Evolutionary conservation across 1,140 invertebrate genomes (phyloP).

Genomic region (Paraescarpia echinospica): DNA sequence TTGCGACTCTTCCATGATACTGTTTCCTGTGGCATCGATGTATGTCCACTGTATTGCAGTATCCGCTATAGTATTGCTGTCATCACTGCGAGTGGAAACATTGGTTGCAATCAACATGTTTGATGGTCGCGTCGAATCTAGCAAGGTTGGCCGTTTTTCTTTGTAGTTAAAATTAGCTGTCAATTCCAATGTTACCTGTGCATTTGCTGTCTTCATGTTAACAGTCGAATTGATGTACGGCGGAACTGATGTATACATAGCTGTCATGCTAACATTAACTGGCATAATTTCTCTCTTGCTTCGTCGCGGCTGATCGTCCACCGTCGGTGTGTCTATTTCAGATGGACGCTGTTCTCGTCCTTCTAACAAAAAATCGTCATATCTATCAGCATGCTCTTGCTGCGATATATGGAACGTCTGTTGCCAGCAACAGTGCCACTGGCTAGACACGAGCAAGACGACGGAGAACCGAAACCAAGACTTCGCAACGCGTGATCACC

Average conservation of each 20-base stretch:
- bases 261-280: neutral
- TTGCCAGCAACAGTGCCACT: neutral
- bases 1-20: neutral
- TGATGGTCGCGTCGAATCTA: neutral
- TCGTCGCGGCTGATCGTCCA: neutral
- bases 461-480: neutral
- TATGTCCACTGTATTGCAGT: neutral
- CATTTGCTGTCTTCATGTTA: too few relatives aligned
- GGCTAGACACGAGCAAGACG: neutral
- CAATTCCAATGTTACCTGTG: neutral
- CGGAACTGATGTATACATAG: neutral
- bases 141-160: neutral
- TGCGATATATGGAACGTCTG: neutral
- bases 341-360: too few relatives aligned
- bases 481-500: neutral
- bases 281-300: neutral
- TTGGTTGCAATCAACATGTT: neutral
- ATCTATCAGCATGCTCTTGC: neutral
- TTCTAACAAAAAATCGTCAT: neutral
- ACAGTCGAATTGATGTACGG: neutral
- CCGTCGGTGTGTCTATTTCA: neutral
- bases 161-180: neutral
- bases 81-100: neutral
- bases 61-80: neutral
- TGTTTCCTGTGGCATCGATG: neutral